A percentile compares a stretch with the other conserved stretches of the same genome.
These are phyloP conservation scores for Florisuga fusca DNA, from an alignment of 2,797 vertebrate species.

Conservation along the genomic window DNA sequence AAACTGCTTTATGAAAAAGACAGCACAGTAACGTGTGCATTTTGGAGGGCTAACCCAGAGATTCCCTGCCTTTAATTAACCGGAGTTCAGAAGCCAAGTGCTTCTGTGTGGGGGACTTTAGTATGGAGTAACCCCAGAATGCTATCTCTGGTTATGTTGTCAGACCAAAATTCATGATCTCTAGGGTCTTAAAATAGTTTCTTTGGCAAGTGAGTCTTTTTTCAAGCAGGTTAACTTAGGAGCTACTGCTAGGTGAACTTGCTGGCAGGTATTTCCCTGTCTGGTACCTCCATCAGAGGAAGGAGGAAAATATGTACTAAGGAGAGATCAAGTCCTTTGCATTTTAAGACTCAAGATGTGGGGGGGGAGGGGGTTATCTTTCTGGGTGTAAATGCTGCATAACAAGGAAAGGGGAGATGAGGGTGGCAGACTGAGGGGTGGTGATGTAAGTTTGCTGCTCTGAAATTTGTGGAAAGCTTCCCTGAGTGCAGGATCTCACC, in stretches of 20 bases:
- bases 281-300: not conserved
- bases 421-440: not conserved
- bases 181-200: not conserved
- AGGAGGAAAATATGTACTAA: not conserved
- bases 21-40: not conserved
- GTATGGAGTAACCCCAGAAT: not conserved
- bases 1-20: conserved; percentile 46
- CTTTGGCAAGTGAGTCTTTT: not conserved
- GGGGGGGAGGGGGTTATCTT: not conserved
- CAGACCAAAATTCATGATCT: not conserved
- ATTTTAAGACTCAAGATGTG: not conserved
- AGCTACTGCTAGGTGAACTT: not conserved
- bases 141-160: not conserved
- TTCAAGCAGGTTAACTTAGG: not conserved
- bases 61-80: not conserved
- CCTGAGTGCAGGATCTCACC: not conserved
- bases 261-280: not conserved
- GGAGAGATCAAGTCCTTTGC: not conserved
- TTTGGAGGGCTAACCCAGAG: not conserved
- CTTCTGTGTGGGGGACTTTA: not conserved
- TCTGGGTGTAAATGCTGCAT: not conserved
- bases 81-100: not conserved
- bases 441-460: not conserved
- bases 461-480: not conserved
- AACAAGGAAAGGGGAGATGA: not conserved